These are phyloP conservation scores for Pteropus rufus DNA, from an alignment of 2,797 vertebrate species.

Conservation along the genomic window DNA sequence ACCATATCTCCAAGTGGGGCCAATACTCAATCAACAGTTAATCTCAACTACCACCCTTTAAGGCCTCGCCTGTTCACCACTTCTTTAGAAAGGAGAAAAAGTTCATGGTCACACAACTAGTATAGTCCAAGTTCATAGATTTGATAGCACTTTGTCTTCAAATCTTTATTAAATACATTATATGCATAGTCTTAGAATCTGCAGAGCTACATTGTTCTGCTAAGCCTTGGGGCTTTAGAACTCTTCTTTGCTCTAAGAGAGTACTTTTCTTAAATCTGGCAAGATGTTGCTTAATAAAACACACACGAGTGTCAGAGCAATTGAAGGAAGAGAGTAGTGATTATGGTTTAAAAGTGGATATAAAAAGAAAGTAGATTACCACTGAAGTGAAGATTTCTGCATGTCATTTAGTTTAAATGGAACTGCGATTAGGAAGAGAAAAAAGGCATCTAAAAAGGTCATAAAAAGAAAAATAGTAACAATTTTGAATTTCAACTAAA, in stretches of 20 bases:
- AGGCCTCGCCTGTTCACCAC: neutral
- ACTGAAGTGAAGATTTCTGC: conserved; percentile 55
- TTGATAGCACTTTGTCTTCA: conserved; percentile 12
- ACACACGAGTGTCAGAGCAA: conserved; percentile 37
- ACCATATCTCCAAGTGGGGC: neutral
- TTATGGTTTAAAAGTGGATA: conserved; percentile 58
- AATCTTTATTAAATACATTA: conserved; percentile 19
- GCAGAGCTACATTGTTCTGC: neutral
- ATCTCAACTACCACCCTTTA: neutral
- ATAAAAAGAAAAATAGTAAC: conserved; percentile 66
- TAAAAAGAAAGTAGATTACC: conserved; percentile 70
- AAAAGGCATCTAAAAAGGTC: conserved; percentile 62
- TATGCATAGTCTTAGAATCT: neutral
- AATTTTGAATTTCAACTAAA: conserved; percentile 66
- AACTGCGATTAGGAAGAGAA: conserved; percentile 63
- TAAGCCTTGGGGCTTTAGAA: neutral
- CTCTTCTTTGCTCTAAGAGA: neutral
- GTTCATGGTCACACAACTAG: neutral
- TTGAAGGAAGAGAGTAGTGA: conserved; percentile 61
- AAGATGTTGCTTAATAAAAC: conserved; percentile 58
- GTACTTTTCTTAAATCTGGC: conserved; percentile 40
- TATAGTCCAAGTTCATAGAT: neutral
- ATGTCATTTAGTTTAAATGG: conserved; percentile 68
- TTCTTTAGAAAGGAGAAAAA: neutral
- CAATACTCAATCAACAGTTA: neutral